Percentiles rank a stretch among this genome's conserved stretches.
Evolutionary conservation across 2,888 invertebrate genomes (phyloP).

Genomic region (Mimas tiliae): DNA sequence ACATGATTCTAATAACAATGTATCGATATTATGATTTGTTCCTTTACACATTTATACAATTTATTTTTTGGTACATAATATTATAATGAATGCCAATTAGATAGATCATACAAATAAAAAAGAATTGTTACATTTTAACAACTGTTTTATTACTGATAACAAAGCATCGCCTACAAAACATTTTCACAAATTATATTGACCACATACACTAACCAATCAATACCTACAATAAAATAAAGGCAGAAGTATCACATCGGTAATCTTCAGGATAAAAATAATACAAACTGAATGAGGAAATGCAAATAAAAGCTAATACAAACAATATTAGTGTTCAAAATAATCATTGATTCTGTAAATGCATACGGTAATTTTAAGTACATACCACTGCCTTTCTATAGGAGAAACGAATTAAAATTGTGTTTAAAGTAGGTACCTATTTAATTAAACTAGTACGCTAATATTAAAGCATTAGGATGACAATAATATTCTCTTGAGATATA

Average conservation of each 20-base stretch:
- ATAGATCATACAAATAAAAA: conserved; percentile 2
- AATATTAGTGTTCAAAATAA: conserved; percentile 18
- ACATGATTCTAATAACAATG: too few relatives aligned
- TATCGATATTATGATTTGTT: too few relatives aligned
- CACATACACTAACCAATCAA: conserved; percentile 49
- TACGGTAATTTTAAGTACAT: conserved; percentile 32
- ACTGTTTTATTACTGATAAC: conserved; percentile 71
- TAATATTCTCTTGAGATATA: conserved; percentile 53
- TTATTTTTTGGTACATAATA: too few relatives aligned
- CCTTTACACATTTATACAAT: too few relatives aligned
- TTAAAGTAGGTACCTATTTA: conserved; percentile 53
- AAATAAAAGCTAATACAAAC: conserved; percentile 27
- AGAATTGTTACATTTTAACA: conserved; percentile 40
- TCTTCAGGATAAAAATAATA: conserved; percentile 32
- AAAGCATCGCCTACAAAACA: conserved; percentile 70
- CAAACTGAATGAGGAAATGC: conserved; percentile 33
- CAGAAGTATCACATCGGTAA: conserved; percentile 42
- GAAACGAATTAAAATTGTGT: conserved; percentile 24
- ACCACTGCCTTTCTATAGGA: conserved; percentile 25
- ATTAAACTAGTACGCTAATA: conserved; percentile 69
- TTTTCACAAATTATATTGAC: conserved; percentile 51
- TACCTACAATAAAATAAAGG: conserved; percentile 47
- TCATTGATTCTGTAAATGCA: conserved; percentile 39
- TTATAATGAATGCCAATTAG: conserved; percentile 13
- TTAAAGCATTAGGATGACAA: conserved; percentile 73